A percentile compares a stretch with the other conserved stretches of the same genome.
Conservation (phyloP, 2,888 invertebrate species). For the Cybosia mesomella region DNA sequence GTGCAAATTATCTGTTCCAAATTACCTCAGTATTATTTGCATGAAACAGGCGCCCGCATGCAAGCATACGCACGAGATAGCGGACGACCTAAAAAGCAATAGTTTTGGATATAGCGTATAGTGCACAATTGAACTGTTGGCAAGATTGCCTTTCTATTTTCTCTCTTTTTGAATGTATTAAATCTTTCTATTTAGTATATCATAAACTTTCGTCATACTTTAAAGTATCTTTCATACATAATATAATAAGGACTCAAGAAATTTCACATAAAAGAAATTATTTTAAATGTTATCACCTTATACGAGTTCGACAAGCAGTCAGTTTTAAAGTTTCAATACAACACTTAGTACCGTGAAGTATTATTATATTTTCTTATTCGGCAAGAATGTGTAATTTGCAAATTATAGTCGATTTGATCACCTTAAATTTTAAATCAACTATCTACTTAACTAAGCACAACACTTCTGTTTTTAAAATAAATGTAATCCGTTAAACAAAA, state of each 20-base stretch:
- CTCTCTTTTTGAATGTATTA: slow-evolving; percentile 13
- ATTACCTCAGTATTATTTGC: too few species aligned
- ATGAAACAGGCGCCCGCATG: too few species aligned
- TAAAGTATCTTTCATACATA: slow-evolving; percentile 6
- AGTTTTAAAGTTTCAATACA: slow-evolving; percentile 12
- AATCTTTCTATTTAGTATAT: slow-evolving; percentile 11
- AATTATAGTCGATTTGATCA: not conserved
- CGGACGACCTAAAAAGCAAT: too few species aligned
- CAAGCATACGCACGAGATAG: too few species aligned
- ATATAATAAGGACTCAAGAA: slow-evolving; percentile 2
- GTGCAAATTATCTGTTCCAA: too few species aligned
- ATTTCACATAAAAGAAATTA: not conserved
- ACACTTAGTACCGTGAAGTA: slow-evolving; percentile 7
- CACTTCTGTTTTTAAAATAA: slow-evolving; percentile 29
- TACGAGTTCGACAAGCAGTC: slow-evolving; percentile 2
- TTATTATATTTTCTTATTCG: not conserved
- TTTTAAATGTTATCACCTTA: not conserved
- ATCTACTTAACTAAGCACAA: slow-evolving; percentile 19
- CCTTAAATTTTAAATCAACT: slow-evolving; percentile 8
- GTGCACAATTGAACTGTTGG: not conserved
- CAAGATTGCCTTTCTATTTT: not conserved
- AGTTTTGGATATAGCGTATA: not conserved
- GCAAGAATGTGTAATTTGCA: not conserved
- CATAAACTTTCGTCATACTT: slow-evolving; percentile 17
- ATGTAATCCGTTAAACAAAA: slow-evolving; percentile 42